Conservation (phyloP, 2,113 vertebrate species). For the Physeter macrocephalus region DNA sequence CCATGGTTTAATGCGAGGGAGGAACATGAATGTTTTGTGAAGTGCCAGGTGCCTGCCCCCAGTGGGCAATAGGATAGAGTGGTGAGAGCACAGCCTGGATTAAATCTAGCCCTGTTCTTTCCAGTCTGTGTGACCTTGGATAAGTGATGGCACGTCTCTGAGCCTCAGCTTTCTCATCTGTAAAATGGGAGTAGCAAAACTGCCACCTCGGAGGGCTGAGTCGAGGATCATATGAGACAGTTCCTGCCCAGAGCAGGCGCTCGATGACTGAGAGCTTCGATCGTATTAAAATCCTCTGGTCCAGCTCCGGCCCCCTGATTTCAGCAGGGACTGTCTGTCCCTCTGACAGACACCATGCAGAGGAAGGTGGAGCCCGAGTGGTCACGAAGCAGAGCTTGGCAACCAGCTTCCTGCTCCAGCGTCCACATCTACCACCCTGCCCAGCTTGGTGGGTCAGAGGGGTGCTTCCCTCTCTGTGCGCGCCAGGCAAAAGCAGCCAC, state of each 20-base stretch:
- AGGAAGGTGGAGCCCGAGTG: background rate
- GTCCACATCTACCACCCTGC: background rate
- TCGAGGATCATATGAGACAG: background rate
- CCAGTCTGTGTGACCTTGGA: background rate
- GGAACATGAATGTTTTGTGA: background rate
- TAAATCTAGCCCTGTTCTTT: background rate
- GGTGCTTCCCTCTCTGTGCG: background rate
- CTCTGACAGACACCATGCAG: background rate
- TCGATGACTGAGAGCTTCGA: background rate
- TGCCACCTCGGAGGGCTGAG: background rate
- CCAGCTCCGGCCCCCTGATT: background rate
- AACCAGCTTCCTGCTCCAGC: background rate
- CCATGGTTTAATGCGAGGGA: background rate
- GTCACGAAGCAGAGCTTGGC: background rate
- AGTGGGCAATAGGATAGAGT: background rate
- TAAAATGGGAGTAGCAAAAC: background rate
- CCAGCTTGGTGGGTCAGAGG: background rate
- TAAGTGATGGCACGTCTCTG: background rate
- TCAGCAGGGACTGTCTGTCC: background rate
- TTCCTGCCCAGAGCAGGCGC: background rate
- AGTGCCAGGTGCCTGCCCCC: background rate
- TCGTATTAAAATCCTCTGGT: background rate
- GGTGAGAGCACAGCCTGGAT: background rate
- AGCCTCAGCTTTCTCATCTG: background rate
- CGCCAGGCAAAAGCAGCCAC: background rate